Base-by-base conservation (phyloP, 2,113 vertebrate genomes). In the Mastomys natalensis region DNA sequence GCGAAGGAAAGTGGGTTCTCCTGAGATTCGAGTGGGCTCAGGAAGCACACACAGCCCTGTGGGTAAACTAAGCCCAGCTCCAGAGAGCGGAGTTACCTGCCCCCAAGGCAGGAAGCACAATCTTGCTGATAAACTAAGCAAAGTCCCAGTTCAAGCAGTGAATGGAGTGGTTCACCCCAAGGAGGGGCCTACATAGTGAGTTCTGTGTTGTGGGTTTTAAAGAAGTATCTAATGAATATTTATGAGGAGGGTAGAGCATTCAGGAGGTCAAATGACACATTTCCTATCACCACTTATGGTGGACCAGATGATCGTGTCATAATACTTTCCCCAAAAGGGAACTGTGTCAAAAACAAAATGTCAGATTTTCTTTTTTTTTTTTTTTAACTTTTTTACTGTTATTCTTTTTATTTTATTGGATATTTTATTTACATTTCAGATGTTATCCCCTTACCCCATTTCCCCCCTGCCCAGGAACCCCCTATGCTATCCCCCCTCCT, bases 131-230 rank as follows among this genome's bases (percentile, higher is more conserved):
- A 76, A 12, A 48, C 74, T 29, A 48, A 45, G 11, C 43, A 76
- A 48, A 76, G 43, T 11, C 43, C 60, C 60, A 62, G 60, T 24
- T 62, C 21, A 62, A 48, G 74, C 24, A 77, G 43, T 48, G 13
- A 48, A 77, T 16, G 8, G 48, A 19, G 31, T 78, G 29, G 8
- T 51, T 15, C 13, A 7, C 48, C 15, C 29, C 76, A 34, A 53
- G 26, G 6, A 1, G 3, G 29, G 16, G 34, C 12, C 26, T 3
- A 1, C 48, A 37, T 1, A 55, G 48, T 55, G 31, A 17, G 7
- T 37, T 53, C 17, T 55, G 17, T 53, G 17, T 21, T 51, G 31
- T 37, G 77, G 31, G 17, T 17, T 78, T 51, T 77, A 16, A 77
- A 78, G 7, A 53, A 34, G 48, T 51, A 78, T 26, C n/a, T 24